phyloP scores from a whole-genome alignment of 2,113 vertebrate species.

The Anhinga rufa region DNA sequence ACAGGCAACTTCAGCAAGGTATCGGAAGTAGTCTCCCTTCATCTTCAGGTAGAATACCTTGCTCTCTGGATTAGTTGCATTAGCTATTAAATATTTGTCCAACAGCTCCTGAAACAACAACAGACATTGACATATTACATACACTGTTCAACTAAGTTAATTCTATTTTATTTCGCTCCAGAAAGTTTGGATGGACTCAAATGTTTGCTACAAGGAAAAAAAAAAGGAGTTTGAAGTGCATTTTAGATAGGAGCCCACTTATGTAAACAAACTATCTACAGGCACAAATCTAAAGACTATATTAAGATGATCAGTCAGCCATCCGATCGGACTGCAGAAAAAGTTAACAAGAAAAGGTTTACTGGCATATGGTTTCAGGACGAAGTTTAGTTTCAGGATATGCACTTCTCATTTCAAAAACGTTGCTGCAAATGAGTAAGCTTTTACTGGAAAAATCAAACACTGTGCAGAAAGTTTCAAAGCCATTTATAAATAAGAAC shows the following conservation, averaged over 20 bases:
- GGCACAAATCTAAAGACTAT: background rate
- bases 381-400: background rate
- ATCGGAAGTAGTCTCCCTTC: constrained; percentile 98
- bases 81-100: constrained; percentile 87
- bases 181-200: background rate
- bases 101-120: constrained; percentile 79
- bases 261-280: background rate
- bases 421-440: background rate
- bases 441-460: background rate
- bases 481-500: background rate
- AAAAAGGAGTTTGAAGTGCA: background rate
- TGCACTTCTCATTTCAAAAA: background rate
- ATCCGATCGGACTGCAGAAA: background rate
- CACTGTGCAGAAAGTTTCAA: background rate
- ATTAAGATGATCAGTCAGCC: background rate
- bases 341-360: background rate
- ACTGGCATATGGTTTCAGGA: background rate
- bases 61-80: constrained; percentile 86
- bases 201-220: background rate
- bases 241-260: background rate
- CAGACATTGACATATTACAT: background rate
- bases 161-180: background rate
- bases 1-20: constrained; percentile 92
- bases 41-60: constrained; percentile 99
- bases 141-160: background rate